Conservation (phyloP, 2,113 vertebrate genomes). For the Nycticorax nycticorax region DNA sequence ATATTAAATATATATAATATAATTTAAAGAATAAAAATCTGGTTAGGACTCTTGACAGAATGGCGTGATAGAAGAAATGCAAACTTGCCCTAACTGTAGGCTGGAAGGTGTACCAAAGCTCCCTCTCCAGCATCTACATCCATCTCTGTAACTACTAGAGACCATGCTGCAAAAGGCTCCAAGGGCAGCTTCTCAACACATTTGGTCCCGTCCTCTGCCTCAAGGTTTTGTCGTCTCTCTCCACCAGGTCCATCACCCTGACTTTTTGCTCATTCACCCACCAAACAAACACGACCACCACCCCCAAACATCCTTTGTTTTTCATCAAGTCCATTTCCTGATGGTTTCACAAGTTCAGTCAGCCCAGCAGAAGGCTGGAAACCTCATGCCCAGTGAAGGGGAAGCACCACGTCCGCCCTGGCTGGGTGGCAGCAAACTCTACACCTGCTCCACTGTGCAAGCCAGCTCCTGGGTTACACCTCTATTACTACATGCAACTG, state of each 20-base stretch:
- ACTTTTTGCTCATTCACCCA: neutral
- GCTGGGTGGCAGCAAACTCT: neutral
- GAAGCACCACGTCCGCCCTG: accelerated
- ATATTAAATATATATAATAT: neutral
- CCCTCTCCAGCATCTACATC: neutral
- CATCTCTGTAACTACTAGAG: neutral
- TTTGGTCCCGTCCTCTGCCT: neutral
- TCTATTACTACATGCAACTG: neutral
- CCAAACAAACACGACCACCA: neutral
- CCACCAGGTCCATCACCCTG: neutral
- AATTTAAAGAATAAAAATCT: neutral
- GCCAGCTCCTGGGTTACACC: neutral
- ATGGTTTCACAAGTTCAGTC: neutral
- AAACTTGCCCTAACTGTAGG: neutral
- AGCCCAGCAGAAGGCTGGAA: neutral
- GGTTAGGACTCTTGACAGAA: neutral
- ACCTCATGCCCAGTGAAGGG: accelerated
- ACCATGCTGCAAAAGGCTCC: neutral
- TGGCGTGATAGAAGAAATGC: neutral
- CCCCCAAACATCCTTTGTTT: neutral
- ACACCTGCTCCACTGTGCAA: neutral
- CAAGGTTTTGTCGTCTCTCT: neutral
- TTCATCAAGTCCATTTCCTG: neutral
- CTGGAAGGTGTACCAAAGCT: neutral
- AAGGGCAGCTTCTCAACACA: neutral